Evolutionary conservation across 2,888 invertebrate species (phyloP).

Genomic region (Unio pictorum): DNA sequence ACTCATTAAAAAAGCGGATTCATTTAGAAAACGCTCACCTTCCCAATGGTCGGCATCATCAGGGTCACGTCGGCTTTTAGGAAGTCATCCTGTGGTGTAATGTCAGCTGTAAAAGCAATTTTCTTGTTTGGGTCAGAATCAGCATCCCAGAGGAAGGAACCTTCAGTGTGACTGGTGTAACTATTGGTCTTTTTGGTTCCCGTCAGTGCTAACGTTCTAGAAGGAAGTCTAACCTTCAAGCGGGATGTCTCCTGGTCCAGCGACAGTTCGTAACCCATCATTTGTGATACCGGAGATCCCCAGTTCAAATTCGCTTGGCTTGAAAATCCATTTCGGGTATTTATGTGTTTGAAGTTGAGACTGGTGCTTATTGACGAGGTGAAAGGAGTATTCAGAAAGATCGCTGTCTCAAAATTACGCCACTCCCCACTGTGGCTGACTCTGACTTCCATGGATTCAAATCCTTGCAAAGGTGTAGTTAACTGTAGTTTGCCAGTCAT

Average conservation of each 20-base stretch:
- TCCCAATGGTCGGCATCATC: conserved; percentile 40
- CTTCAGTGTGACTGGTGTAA: conserved; percentile 11
- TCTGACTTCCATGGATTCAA: conserved; percentile 24
- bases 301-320: conserved; percentile 15
- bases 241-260: conserved; percentile 17
- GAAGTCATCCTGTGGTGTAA: conserved; percentile 24
- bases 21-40: conserved; percentile 28
- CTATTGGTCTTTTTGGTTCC: conserved; percentile 19
- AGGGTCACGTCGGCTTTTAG: conserved; percentile 38
- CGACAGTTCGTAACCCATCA: conserved; percentile 19
- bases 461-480: conserved; percentile 25
- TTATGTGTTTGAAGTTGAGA: not conserved
- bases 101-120: conserved; percentile 24
- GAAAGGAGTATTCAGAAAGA: no score
- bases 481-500: conserved; percentile 15
- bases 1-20: not conserved
- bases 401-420: no score
- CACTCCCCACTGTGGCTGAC: conserved; percentile 21
- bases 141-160: conserved; percentile 50
- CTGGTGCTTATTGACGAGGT: no score
- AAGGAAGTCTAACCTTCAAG: conserved; percentile 38
- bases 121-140: conserved; percentile 44
- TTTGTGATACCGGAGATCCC: conserved; percentile 13
- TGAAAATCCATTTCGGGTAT: conserved; percentile 1
- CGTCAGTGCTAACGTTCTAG: conserved; percentile 26